phyloP scores from a whole-genome alignment of 2,113 vertebrate species.

The Meles meles region DNA sequence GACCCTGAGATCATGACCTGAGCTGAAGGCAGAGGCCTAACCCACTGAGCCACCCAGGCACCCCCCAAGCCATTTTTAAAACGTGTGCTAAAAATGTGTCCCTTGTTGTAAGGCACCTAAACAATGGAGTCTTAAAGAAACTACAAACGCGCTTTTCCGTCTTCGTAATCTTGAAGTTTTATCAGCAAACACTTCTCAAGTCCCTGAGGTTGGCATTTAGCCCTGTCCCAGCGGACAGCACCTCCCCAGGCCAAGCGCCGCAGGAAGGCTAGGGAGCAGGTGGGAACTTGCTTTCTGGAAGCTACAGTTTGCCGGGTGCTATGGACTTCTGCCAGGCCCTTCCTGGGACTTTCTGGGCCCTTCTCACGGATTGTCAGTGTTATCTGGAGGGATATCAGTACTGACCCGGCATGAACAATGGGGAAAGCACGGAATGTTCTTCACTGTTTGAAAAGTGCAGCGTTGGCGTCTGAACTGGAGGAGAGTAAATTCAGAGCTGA shows the following conservation, averaged over 20 bases:
- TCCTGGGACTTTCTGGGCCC: constrained; percentile 33
- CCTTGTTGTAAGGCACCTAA: not conserved
- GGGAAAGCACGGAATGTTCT: not conserved
- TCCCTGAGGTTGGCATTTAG: not conserved
- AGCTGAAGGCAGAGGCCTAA: no score
- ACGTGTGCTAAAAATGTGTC: not conserved
- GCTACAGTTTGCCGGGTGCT: not conserved
- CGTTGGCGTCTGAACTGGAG: not conserved
- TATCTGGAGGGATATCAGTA: not conserved
- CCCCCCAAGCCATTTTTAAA: not conserved
- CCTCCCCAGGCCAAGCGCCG: not conserved
- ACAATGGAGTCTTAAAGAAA: not conserved
- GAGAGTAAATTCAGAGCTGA: not conserved
- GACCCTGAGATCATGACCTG: no score
- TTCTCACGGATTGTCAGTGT: not conserved
- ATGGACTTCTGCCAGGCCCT: not conserved
- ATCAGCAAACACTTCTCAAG: not conserved
- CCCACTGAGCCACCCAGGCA: no score
- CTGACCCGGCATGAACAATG: not conserved
- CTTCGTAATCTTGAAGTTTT: not conserved
- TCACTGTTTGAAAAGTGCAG: not conserved
- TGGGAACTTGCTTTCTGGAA: not conserved
- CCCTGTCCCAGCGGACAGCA: not conserved
- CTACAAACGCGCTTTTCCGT: not conserved
- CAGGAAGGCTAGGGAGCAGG: not conserved